Evolutionary conservation across 2,888 invertebrate genomes (phyloP).

Genomic region (Orthonevra nobilis): DNA sequence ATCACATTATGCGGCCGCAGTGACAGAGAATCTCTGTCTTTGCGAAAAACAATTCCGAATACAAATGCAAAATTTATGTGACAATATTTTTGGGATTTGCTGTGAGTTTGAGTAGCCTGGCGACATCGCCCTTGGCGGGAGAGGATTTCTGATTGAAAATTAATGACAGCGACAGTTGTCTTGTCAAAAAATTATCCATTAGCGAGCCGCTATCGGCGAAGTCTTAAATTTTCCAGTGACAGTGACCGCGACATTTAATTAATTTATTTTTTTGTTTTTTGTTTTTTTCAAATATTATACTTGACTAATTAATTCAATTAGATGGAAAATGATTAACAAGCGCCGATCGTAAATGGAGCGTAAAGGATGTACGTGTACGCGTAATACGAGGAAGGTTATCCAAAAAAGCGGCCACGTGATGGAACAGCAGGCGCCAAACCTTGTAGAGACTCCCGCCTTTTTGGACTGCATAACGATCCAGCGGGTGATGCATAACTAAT

Average conservation of each 20-base stretch:
- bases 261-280: conserved; percentile 1
- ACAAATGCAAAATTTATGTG: conserved; percentile 27
- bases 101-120: no score
- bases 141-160: conserved; percentile 21
- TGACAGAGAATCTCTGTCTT: neutral
- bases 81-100: conserved; percentile 27
- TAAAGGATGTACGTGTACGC: no score
- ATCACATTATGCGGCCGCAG: neutral
- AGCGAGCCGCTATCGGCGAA: conserved; percentile 5
- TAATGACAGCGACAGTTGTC: conserved; percentile 15
- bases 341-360: conserved; percentile 9
- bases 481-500: conserved; percentile 41
- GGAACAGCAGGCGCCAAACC: no score
- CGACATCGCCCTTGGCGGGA: no score
- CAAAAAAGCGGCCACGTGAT: no score
- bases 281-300: no score
- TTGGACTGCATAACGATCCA: no score
- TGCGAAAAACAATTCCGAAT: neutral
- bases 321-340: no score
- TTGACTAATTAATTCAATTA: conserved; percentile 38
- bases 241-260: conserved; percentile 26
- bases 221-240: no score
- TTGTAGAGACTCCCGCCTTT: conserved; percentile 8
- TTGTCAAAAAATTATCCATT: conserved; percentile 6
- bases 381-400: no score